These are phyloP conservation scores for Thripadectes ignobilis DNA, from an alignment of 2,797 vertebrate species.

Conservation along the genomic window DNA sequence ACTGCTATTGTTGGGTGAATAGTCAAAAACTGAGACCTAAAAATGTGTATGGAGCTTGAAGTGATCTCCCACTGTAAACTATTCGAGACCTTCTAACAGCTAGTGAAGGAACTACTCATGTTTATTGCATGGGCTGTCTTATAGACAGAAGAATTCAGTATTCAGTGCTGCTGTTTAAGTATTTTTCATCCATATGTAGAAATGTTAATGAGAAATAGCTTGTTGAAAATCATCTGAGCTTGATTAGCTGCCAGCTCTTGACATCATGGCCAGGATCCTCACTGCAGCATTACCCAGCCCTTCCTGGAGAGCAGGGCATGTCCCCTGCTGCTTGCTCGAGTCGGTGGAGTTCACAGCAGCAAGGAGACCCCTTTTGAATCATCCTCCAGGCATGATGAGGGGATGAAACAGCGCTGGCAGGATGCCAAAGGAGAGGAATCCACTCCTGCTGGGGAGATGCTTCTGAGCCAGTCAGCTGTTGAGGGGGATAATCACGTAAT, in stretches of 20 bases:
- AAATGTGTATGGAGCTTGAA: neutral
- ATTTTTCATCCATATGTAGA: neutral
- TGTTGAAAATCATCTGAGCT: neutral
- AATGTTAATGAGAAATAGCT: neutral
- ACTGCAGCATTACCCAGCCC: rapidly evolving
- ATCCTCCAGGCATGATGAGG: neutral
- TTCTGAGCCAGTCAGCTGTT: neutral
- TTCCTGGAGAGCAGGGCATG: neutral
- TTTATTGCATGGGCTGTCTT: neutral
- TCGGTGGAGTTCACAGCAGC: neutral
- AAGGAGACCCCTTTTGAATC: neutral
- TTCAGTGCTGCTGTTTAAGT: neutral
- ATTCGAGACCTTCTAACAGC: neutral
- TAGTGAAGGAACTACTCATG: neutral
- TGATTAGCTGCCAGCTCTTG: neutral
- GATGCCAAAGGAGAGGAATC: neutral
- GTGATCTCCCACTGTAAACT: neutral
- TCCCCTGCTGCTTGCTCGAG: neutral
- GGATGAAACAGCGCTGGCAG: rapidly evolving
- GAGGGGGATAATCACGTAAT: neutral
- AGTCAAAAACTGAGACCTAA: neutral
- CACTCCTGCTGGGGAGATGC: neutral
- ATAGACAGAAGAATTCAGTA: neutral
- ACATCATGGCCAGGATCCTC: neutral
- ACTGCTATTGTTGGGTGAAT: neutral